Base-by-base conservation (phyloP, 2,113 vertebrate genomes). In the Chlorodrepanis virens region DNA sequence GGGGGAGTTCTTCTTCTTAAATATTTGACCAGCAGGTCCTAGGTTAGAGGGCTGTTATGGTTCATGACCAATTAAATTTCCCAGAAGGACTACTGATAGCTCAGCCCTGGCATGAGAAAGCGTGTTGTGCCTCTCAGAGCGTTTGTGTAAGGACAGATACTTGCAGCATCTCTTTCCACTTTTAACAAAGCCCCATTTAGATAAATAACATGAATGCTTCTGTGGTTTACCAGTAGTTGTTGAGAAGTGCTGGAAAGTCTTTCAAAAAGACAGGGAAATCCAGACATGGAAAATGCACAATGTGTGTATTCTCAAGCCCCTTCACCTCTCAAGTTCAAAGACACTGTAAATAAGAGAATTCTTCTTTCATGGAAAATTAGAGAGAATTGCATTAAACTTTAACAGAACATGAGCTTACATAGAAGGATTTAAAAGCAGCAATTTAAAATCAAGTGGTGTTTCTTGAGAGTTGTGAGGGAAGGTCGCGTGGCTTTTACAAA, bases 101-200 rank as follows among this genome's bases (percentile, higher is more conserved):
- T 92, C 57, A 90, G 59, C 37, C 52, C 49, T 84, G 94, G 84
- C 90, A 82, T 3, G 31, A 80, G 81, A 50, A 53, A 60, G 42
- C 5, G 3, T 45, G 75, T 39, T 83, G 54, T 89, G 68, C 54
- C 67, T 78, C 81, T 44, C 75, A 14, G 37, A 87, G 56, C 10
- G 0, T 80, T 81, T 72, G 47, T 59, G 24, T 79, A 74, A 96
- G 83, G 47, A 14, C 7, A 31, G 75, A 67, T 95, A 72, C 21
- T 56, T 56, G 39, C 60, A 69, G 42, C 0, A 0, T 71, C 78
- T 71, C 70, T 89, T 31, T 91, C 57, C 52, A 35, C n/a, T 86
- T 89, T 83, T 77, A 90, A 65, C 86, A 93, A 94, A 95, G 80
- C 59, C 52, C 59, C 40, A 59, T 71, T 95, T 89, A 96, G 75